Conservation (phyloP, 2,888 invertebrate species). For the Cheilosia vulpina region DNA sequence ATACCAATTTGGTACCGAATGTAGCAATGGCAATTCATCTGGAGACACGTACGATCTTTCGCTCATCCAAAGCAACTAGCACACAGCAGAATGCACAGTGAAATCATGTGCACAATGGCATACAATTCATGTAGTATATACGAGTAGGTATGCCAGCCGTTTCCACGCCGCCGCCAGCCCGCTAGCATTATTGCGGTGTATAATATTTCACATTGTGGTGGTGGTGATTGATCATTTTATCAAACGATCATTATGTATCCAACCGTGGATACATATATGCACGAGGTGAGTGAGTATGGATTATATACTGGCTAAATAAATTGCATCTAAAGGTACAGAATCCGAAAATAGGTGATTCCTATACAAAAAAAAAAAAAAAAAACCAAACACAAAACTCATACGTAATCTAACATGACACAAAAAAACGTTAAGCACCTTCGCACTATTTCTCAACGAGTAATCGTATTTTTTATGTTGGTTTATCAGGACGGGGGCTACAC, state of each 20-base stretch:
- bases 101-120: constrained; percentile 44
- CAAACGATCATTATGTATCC: constrained; percentile 66
- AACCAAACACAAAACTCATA: neutral
- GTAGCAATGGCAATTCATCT: constrained; percentile 4
- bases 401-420: constrained; percentile 29
- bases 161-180: neutral
- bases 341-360: constrained; percentile 43
- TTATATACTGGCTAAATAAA: constrained; percentile 27
- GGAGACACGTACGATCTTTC: constrained; percentile 26
- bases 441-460: neutral
- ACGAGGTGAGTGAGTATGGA: constrained; percentile 49
- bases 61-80: constrained; percentile 19
- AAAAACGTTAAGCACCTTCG: constrained; percentile 13
- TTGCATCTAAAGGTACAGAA: constrained; percentile 50
- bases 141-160: neutral
- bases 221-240: constrained; percentile 72
- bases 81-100: constrained; percentile 14
- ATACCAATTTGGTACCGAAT: constrained; percentile 24
- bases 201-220: constrained; percentile 70
- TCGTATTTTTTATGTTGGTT: constrained; percentile 6
- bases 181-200: constrained; percentile 42
- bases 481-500: constrained; percentile 64
- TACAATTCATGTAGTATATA: constrained; percentile 13
- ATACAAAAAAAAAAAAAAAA: neutral
- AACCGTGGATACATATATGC: constrained; percentile 34